Percentiles rank a stretch among this genome's conserved stretches.
Conservation (phyloP, 2,797 vertebrate genomes). For the Gastrophryne carolinensis region DNA sequence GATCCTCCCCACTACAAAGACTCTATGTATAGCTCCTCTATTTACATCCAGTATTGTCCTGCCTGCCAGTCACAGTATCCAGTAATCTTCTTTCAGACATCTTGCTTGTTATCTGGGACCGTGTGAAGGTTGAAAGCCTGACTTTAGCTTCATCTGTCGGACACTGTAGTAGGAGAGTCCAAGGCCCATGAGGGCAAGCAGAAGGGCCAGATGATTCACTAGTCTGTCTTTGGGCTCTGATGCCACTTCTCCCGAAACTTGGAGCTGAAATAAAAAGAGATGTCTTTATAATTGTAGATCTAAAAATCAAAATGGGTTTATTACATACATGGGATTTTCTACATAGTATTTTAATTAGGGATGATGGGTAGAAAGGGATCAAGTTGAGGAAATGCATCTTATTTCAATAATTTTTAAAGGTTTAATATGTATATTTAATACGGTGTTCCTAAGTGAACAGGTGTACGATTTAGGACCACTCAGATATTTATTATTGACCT, state of each 20-base stretch:
- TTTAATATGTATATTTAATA: too few species aligned
- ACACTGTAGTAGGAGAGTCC: slow-evolving; percentile 89
- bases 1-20: not conserved
- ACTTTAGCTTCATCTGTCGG: slow-evolving; percentile 78
- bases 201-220: slow-evolving; percentile 82
- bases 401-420: too few species aligned
- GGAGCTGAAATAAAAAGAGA: slow-evolving; percentile 73
- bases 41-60: not conserved
- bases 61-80: not conserved
- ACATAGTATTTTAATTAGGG: too few species aligned
- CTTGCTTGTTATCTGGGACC: not conserved
- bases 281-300: too few species aligned
- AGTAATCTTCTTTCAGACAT: not conserved
- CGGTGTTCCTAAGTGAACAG: too few species aligned
- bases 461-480: too few species aligned
- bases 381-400: too few species aligned
- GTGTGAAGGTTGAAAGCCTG: slow-evolving; percentile 36
- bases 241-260: slow-evolving; percentile 82
- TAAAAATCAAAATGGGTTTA: too few species aligned
- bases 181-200: slow-evolving; percentile 88
- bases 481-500: too few species aligned
- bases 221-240: slow-evolving; percentile 75
- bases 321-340: too few species aligned
- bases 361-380: too few species aligned
- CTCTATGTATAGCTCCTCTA: not conserved